Conservation (phyloP, 2,797 vertebrate genomes). For the Coilia nasus region DNA sequence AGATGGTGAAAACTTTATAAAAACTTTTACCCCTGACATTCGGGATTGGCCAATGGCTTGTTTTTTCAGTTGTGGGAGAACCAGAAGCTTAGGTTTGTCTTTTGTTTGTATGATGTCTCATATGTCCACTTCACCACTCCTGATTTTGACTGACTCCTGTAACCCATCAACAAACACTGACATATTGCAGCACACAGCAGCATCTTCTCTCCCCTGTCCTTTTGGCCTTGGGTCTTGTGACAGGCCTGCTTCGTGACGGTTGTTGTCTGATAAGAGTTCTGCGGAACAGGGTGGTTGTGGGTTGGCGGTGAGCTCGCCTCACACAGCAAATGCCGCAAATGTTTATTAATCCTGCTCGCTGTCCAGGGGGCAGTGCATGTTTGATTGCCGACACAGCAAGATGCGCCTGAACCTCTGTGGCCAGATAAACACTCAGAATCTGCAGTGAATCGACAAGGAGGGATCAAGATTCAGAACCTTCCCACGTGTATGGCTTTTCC, state of each 20-base stretch:
- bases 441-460: constrained; percentile 27
- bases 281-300: constrained; percentile 9
- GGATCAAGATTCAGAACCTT: constrained; percentile 34
- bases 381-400: constrained; percentile 28
- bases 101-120: neutral
- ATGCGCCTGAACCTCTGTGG: neutral
- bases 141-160: neutral
- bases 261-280: constrained; percentile 34
- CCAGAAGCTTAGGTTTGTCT: neutral
- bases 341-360: constrained; percentile 38
- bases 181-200: neutral
- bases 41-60: neutral
- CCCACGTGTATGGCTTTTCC: neutral
- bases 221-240: neutral
- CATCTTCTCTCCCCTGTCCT: neutral
- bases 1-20: constrained; percentile 1
- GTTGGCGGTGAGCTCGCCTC: constrained; percentile 28
- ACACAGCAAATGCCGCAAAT: constrained; percentile 29
- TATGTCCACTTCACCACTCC: neutral
- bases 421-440: constrained; percentile 30
- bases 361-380: constrained; percentile 12
- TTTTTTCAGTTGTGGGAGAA: neutral
- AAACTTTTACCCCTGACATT: neutral
- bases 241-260: constrained; percentile 20
- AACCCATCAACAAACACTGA: constrained; percentile 20